phyloP scores from a whole-genome alignment of 1,140 invertebrate species.

The Microvelia longipes region DNA sequence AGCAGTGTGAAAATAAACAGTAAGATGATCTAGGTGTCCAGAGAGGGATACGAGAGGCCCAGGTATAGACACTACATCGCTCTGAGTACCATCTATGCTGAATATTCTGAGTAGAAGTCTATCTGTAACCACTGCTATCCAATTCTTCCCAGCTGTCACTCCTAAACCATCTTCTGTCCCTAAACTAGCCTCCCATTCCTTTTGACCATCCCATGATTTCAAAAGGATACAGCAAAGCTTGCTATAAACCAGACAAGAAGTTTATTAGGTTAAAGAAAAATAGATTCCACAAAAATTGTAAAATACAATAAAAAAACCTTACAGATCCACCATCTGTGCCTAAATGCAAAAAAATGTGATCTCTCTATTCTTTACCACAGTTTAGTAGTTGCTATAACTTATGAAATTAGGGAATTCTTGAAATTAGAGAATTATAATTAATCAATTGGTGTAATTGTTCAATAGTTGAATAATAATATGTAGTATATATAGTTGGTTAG shows the following conservation, averaged over 20 bases:
- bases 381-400: too few relatives aligned
- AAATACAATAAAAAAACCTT: neutral
- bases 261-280: conserved; percentile 7
- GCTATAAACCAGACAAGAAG: conserved; percentile 10
- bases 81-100: conserved; percentile 68
- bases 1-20: conserved; percentile 61
- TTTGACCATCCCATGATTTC: conserved; percentile 56
- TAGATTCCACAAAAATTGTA: too few relatives aligned
- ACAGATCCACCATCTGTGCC: neutral
- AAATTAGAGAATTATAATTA: too few relatives aligned
- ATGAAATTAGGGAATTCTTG: too few relatives aligned
- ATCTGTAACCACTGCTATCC: conserved; percentile 64
- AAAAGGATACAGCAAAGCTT: conserved; percentile 53
- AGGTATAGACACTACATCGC: conserved; percentile 53
- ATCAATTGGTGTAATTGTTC: too few relatives aligned
- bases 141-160: conserved; percentile 51
- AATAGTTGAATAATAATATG: too few relatives aligned
- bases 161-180: conserved; percentile 59
- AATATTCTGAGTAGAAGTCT: conserved; percentile 61
- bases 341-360: neutral
- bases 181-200: conserved; percentile 72
- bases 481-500: too few relatives aligned
- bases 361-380: neutral
- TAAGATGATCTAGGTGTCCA: conserved; percentile 48
- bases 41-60: conserved; percentile 54